Percentiles rank a stretch among this genome's conserved stretches.
Evolutionary conservation across 2,797 vertebrate species (phyloP).

Genomic region (Allobates femoralis): DNA sequence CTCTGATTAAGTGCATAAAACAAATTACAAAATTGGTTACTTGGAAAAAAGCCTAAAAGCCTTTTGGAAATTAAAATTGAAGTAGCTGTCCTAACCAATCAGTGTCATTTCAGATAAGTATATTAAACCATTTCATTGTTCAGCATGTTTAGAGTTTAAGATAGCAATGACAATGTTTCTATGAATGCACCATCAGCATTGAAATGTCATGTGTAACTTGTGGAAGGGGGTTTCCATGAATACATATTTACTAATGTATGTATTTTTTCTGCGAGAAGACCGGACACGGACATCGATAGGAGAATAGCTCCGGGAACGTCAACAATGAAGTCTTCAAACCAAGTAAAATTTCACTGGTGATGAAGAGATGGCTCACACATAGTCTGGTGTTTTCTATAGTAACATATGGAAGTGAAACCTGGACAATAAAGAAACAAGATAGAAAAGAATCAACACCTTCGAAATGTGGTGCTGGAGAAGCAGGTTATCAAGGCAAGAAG

Average conservation of each 20-base stretch:
- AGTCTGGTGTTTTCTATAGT: no score
- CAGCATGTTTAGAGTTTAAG: slow-evolving; percentile 1
- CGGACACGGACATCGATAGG: no score
- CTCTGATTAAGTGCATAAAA: not conserved
- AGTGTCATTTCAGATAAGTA: slow-evolving; percentile 28
- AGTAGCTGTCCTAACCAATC: slow-evolving; percentile 39
- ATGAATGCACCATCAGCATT: not conserved
- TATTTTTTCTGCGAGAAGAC: not conserved
- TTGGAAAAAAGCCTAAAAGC: slow-evolving; percentile 51
- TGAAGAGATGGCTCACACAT: no score
- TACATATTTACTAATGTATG: not conserved
- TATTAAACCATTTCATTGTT: slow-evolving; percentile 27
- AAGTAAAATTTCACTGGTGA: no score
- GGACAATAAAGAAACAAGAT: no score
- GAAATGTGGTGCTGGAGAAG: no score
- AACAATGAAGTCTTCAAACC: no score
- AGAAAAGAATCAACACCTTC: no score
- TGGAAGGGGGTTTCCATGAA: not conserved
- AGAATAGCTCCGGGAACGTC: no score
- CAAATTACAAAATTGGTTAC: slow-evolving; percentile 47
- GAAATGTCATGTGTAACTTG: not conserved
- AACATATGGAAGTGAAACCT: no score
- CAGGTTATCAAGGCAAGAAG: no score
- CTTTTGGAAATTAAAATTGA: slow-evolving; percentile 46
- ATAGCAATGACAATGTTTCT: not conserved